Evolutionary conservation across 2,113 vertebrate species (phyloP), one percentile per base, ranked within the genome.

Genomic region (Orcinus orca): DNA sequence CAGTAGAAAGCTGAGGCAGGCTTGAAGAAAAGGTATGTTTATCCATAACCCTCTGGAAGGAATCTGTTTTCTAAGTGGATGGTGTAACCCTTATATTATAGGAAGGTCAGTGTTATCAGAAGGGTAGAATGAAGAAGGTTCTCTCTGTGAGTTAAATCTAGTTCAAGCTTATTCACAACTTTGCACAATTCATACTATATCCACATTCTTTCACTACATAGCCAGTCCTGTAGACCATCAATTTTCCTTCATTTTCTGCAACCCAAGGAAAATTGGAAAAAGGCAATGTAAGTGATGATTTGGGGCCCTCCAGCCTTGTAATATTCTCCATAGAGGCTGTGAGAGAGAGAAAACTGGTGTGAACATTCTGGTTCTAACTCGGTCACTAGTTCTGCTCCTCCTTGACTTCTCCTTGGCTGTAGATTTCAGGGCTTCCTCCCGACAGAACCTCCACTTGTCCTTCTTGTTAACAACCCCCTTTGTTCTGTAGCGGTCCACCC

Each of bases 181-280:
- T 86, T 47, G 1, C 25, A 58, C 10, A 38, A 68, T 90, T 87
- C 31, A 26, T 76, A 58, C 36, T 26, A 50, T 44, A 77, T 25
- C 6, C 31, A 80, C 36, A 33, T 62, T 53, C 13, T 14, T 86
- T 68, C 53, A 82, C 20, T n/a, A 15, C 20, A 21, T 44, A 38
- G 5, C 33, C 8, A 67, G 25, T 79, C 10, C 58, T 60, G 12
- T 3, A 79, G 36, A 36, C 7, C 29, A 53, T 90, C 50, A 70
- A 73, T 82, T 82, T 77, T 71, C 68, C 23, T 88, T 67, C 44
- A 76, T 88, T 90, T 90, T 94, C 62, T 90, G 3, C 29, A 84
- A 84, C 31, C 50, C 31, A 36, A 96, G 33, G 53, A 80, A 94
- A 87, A 87, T 20, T 62, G 21, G 8, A 80, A 74, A 96, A 96